Evolutionary conservation across 2,113 vertebrate genomes (phyloP).

Genomic region (Zosterops pallidus): DNA sequence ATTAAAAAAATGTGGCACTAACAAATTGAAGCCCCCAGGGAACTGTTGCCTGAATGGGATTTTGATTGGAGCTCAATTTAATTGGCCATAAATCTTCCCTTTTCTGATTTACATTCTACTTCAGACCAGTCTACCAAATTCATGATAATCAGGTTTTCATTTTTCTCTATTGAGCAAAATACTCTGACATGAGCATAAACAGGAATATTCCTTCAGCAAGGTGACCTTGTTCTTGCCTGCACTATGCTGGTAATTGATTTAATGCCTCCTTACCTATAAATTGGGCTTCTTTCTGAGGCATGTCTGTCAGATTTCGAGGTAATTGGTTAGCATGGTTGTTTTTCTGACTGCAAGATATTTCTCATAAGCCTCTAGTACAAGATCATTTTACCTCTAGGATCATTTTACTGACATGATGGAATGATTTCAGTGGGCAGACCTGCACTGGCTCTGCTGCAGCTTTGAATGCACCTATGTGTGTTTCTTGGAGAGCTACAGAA

Average conservation of each 20-base stretch:
- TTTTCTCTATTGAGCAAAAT: conserved; percentile 50
- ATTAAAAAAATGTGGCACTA: conserved; percentile 61
- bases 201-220: conserved; percentile 54
- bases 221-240: conserved; percentile 63
- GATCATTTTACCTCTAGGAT: background rate
- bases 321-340: background rate
- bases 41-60: conserved; percentile 60
- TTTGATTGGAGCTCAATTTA: conserved; percentile 72
- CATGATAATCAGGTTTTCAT: conserved; percentile 55
- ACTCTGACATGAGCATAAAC: conserved; percentile 42
- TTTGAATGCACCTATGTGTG: background rate
- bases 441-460: background rate
- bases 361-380: background rate
- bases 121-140: conserved; percentile 51
- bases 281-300: background rate
- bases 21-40: conserved; percentile 63
- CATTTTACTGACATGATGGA: background rate
- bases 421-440: background rate
- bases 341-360: conserved; percentile 5
- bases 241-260: conserved; percentile 36
- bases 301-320: background rate
- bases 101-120: conserved; percentile 62
- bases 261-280: conserved; percentile 32
- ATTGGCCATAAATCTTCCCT: conserved; percentile 58
- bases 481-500: background rate